Evolutionary conservation across 2,113 vertebrate genomes (phyloP), one percentile per base, ranked within the genome.

Genomic region (Paracanthobrama guichenoti): DNA sequence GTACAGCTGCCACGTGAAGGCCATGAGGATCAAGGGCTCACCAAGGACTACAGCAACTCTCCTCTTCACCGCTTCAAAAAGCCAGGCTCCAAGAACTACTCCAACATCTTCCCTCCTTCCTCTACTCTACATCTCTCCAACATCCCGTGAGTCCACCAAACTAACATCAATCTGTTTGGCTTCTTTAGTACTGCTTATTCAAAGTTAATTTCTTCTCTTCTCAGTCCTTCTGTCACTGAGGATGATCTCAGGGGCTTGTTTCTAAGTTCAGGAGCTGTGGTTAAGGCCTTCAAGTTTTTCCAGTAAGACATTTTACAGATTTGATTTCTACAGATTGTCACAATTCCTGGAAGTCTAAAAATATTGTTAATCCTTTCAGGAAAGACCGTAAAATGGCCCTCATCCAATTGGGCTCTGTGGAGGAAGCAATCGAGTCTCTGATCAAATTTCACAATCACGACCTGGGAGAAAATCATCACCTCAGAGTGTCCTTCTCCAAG

Each of bases 281-380:
- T 99, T 74, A 98, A 98, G 85, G 98, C 96, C 79, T 99, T 99
- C 94, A 99, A 99, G 91, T 99, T 99, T 94, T 99, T 99, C 95
- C 97, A 98, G 97, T 99, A 93, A 96, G 97, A 28, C 48, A 1
- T 75, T 31, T 10, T 31, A 5, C 24, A 28, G 14, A 11, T 24
- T 72, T 46, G 69, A 46, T 35, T 39, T 69, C 6, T 42, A 39
- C 7, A 62, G 12, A 59, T 72, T 55, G 31, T 48, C 35, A 18
- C 50, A 0, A 42, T 18, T 31, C 42, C 8, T 53, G 26, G 60
- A 11, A 24, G 35, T 64, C 2, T 75, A 35, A 4, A n/a, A 67
- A 50, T 50, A 66, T 39, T 67, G 24, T 72, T 62, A 11, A 26
- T 55, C 44, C n/a, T 74, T n/a, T 86, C 90, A 99, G 97, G 91